phyloP scores from a whole-genome alignment of 2,888 invertebrate genomes.

The Cyrtodaria siliqua region DNA sequence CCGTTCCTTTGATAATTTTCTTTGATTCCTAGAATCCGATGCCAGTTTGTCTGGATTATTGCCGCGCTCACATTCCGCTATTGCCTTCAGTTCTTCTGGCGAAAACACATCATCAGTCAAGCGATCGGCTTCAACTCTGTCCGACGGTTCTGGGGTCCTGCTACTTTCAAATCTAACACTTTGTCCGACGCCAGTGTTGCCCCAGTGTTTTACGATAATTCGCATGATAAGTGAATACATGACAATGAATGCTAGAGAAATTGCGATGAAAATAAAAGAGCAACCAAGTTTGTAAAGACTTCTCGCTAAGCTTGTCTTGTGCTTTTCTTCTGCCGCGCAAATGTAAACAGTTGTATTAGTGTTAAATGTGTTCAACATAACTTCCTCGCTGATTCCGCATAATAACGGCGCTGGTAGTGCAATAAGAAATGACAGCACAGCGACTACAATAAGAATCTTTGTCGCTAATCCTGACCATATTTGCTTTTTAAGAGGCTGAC shows the following conservation, averaged over 20 bases:
- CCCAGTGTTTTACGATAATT: conserved; percentile 45
- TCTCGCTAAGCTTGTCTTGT: conserved; percentile 20
- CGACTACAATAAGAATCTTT: conserved; percentile 24
- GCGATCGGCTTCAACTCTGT: conserved; percentile 27
- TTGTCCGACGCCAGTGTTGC: conserved; percentile 8
- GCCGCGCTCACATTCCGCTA: no score
- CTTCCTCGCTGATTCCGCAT: conserved; percentile 27
- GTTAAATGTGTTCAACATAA: conserved; percentile 19
- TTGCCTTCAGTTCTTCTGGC: no score
- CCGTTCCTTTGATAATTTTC: no score
- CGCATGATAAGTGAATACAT: conserved; percentile 47
- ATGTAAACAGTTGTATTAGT: conserved; percentile 35
- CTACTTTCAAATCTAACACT: conserved; percentile 30
- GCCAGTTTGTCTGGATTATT: no score
- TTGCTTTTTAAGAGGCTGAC: conserved; percentile 49
- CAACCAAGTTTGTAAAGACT: conserved; percentile 40
- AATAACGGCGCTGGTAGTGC: conserved; percentile 44
- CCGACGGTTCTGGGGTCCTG: conserved; percentile 15
- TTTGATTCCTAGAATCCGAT: no score
- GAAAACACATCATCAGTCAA: conserved; percentile 5
- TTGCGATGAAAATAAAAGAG: conserved; percentile 16
- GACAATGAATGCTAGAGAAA: conserved; percentile 36
- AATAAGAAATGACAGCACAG: conserved; percentile 17
- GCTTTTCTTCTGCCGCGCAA: conserved; percentile 41
- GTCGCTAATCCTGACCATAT: conserved; percentile 36